Evolutionary conservation across 2,113 vertebrate genomes (phyloP).

Genomic region (Burhinus oedicnemus): DNA sequence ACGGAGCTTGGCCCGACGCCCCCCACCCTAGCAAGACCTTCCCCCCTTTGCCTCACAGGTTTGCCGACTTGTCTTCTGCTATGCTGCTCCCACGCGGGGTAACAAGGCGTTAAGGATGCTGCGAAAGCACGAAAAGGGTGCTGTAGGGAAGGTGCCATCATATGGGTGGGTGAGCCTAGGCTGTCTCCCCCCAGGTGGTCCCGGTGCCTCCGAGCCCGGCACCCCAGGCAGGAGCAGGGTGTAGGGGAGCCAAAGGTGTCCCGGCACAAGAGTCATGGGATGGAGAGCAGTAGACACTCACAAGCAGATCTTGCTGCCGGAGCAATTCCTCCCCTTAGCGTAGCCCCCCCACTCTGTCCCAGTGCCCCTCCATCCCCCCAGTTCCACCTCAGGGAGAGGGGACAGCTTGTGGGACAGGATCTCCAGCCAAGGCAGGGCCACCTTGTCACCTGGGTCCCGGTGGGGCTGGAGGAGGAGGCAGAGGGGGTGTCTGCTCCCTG

Average conservation of each 20-base stretch:
- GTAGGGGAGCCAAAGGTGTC: background rate
- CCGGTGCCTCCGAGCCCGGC: background rate
- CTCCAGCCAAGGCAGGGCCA: background rate
- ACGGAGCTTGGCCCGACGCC: background rate
- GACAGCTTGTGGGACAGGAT: background rate
- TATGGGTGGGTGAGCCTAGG: background rate
- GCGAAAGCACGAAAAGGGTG: background rate
- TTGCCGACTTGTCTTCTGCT: background rate
- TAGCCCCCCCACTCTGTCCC: background rate
- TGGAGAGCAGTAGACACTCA: background rate
- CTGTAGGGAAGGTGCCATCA: background rate
- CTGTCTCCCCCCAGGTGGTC: rapidly evolving
- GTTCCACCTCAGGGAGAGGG: background rate
- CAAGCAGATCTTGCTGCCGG: background rate
- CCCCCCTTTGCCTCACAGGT: background rate
- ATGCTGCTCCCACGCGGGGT: background rate
- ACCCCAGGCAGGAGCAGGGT: background rate
- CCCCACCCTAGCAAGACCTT: background rate
- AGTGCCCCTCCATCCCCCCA: background rate
- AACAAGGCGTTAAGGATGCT: background rate
- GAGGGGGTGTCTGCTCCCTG: background rate
- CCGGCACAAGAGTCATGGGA: rapidly evolving
- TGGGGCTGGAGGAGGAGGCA: background rate
- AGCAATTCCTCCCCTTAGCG: background rate
- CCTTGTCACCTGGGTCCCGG: background rate